These are phyloP conservation scores for Tachysurus vachellii DNA, from an alignment of 2,113 vertebrate species.

Conservation along the genomic window DNA sequence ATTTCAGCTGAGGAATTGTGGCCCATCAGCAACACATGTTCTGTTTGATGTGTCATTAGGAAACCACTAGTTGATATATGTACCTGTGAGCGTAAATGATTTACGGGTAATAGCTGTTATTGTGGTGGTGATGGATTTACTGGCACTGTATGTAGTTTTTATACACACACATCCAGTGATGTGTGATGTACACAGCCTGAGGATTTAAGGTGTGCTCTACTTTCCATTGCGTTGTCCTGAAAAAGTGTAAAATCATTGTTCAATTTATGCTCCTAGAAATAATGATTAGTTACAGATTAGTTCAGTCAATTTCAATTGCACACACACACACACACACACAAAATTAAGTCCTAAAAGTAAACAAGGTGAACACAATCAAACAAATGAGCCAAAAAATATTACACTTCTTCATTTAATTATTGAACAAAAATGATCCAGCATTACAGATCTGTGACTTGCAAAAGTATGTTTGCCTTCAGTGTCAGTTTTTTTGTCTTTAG, in stretches of 20 bases:
- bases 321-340: too few relatives aligned
- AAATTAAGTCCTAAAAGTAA: too few relatives aligned
- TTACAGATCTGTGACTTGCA: too few relatives aligned
- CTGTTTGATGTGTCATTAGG: conserved; percentile 9
- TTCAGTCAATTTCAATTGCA: neutral
- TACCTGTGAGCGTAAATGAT: neutral
- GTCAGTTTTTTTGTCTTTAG: too few relatives aligned
- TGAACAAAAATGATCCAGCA: too few relatives aligned
- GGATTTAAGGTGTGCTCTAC: neutral
- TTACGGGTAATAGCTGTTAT: neutral
- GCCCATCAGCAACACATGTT: neutral
- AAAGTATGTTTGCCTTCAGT: too few relatives aligned
- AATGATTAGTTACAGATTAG: neutral
- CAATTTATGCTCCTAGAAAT: neutral
- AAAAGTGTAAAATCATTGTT: neutral
- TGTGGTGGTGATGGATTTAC: neutral
- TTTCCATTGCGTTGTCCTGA: neutral
- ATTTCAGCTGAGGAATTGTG: neutral
- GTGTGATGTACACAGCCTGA: neutral
- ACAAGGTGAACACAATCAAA: too few relatives aligned
- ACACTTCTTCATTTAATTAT: too few relatives aligned
- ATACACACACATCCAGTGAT: neutral
- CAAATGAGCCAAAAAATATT: too few relatives aligned
- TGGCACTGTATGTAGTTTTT: neutral
- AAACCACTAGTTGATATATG: neutral